These are phyloP conservation scores for Muntiacus reevesi DNA, from an alignment of 2,113 vertebrate species.

Conservation along the genomic window DNA sequence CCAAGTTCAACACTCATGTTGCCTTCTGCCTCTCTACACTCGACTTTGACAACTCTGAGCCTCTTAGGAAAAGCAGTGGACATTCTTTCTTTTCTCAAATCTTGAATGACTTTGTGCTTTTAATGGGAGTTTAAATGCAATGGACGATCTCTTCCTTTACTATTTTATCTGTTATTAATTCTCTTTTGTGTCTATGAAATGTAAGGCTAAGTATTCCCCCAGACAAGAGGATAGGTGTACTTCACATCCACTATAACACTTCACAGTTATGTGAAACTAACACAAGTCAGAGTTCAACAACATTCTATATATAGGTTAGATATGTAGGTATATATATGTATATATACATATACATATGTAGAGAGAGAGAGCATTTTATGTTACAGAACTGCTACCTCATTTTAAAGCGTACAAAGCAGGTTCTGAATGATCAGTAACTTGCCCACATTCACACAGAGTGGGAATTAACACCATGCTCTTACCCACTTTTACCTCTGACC, in stretches of 20 bases:
- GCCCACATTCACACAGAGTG: neutral
- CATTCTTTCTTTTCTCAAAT: neutral
- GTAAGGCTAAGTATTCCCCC: neutral
- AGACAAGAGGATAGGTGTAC: neutral
- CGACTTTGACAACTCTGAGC: neutral
- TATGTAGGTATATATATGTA: neutral
- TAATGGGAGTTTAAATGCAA: neutral
- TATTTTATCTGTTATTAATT: neutral
- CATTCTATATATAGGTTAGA: neutral
- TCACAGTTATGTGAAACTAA: neutral
- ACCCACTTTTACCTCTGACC: neutral
- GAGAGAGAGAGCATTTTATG: neutral
- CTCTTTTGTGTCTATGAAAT: neutral
- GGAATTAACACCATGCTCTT: neutral
- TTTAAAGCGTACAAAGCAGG: neutral
- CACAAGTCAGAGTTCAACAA: neutral
- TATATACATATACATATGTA: neutral
- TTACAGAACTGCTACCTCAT: neutral
- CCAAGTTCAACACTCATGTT: neutral
- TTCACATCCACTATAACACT: neutral
- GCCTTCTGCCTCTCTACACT: neutral
- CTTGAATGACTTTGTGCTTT: slow-evolving; percentile 13
- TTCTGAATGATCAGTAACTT: neutral
- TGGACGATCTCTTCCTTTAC: neutral
- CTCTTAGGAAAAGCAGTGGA: neutral